phyloP scores from a whole-genome alignment of 2,797 vertebrate species.

The Trachurus trachurus region DNA sequence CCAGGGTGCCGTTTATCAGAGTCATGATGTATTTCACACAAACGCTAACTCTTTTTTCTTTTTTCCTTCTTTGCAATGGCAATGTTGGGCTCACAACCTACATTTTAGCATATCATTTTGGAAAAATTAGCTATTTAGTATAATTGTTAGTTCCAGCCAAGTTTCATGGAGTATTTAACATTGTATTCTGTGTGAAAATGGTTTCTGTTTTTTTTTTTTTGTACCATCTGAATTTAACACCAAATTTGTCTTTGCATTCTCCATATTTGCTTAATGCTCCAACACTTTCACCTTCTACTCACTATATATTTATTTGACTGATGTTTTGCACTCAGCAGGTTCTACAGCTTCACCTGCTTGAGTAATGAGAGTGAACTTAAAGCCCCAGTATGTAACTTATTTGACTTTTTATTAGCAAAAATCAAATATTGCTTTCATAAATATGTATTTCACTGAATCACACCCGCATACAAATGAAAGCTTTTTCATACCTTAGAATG shows the following conservation, averaged over 20 bases:
- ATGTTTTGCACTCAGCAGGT: background rate
- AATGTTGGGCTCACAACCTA: background rate
- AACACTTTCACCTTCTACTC: background rate
- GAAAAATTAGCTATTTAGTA: background rate
- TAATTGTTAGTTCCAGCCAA: no score
- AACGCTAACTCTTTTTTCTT: background rate
- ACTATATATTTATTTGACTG: background rate
- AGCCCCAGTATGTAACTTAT: no score
- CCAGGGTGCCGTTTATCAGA: slow-evolving; percentile 29
- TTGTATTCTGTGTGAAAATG: background rate
- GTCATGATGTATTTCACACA: slow-evolving; percentile 16
- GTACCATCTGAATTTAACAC: background rate
- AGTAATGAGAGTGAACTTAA: background rate
- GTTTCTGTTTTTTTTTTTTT: background rate
- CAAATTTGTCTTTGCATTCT: background rate
- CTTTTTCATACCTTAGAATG: no score
- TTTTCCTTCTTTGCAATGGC: background rate
- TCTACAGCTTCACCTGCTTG: background rate
- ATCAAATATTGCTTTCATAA: no score
- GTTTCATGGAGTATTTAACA: background rate
- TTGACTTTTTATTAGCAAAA: no score
- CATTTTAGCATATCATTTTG: background rate
- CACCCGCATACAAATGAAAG: no score
- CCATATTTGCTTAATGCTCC: background rate
- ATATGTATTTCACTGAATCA: no score